Percentiles rank a stretch among this genome's conserved stretches.
These are phyloP conservation scores for Drosophila algonquin DNA, from an alignment of 2,888 invertebrate species.

Conservation along the genomic window DNA sequence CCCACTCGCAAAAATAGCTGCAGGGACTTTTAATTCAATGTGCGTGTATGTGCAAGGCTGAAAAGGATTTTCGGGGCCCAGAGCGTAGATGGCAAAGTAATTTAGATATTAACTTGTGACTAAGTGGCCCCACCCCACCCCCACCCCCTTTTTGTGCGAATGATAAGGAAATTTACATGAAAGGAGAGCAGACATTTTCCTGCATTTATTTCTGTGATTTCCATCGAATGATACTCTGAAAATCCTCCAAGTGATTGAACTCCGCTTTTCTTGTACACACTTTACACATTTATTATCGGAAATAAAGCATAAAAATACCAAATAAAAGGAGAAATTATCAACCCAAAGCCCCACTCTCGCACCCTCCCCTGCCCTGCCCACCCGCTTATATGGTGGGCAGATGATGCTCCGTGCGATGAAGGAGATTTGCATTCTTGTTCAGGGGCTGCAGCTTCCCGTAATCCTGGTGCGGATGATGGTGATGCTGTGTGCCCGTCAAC, in stretches of 20 bases:
- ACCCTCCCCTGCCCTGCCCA: background rate
- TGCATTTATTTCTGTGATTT: slow-evolving; percentile 10
- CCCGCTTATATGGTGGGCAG: slow-evolving; percentile 81
- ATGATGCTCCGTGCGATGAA: slow-evolving; percentile 83
- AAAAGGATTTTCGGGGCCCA: slow-evolving; percentile 38
- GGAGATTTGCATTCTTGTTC: slow-evolving; percentile 78
- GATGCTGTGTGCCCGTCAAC: slow-evolving; percentile 82
- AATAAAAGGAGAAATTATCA: slow-evolving; percentile 33
- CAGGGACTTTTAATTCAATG: slow-evolving; percentile 55
- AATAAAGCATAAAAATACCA: slow-evolving; percentile 30
- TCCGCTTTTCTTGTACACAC: slow-evolving; percentile 22
- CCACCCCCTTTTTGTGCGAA: background rate
- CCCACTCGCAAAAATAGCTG: slow-evolving; percentile 23
- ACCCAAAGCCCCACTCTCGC: slow-evolving; percentile 34
- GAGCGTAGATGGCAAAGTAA: slow-evolving; percentile 15
- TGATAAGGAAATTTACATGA: background rate
- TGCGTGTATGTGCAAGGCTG: slow-evolving; percentile 53
- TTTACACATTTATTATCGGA: slow-evolving; percentile 35
- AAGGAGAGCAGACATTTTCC: slow-evolving; percentile 3
- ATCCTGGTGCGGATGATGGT: slow-evolving; percentile 77
- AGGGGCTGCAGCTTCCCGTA: slow-evolving; percentile 81
- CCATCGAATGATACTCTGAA: background rate
- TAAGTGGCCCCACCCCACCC: background rate
- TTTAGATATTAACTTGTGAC: slow-evolving; percentile 22
- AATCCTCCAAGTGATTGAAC: slow-evolving; percentile 6